Evolutionary conservation across 2,888 invertebrate species (phyloP), one percentile per base, ranked within the genome.

Genomic region (Plebejus melissa): DNA sequence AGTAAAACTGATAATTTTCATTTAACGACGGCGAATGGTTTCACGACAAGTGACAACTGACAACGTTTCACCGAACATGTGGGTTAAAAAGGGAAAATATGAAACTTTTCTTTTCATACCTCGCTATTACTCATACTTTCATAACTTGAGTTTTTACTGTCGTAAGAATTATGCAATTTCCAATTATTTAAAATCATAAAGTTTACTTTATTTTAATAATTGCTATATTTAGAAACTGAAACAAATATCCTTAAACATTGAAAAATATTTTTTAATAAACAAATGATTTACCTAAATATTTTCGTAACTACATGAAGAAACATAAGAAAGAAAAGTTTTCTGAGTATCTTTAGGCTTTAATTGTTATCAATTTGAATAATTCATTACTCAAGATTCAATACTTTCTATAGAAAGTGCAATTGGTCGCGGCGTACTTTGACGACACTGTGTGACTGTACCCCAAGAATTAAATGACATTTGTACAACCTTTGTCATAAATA

Each of bases 371-470:
- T 41, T 50, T 72, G 22, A 71, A 58, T 46, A 46, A 65, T 58
- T 74, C 41, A 65, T 50, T 76, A 38, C 46, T 65, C 28, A 65
- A 36, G 65, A 50, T 69, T 74, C 69, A 4, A 28, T 60, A 74
- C 74, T 74, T 74, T 74, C 74, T 74, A 28, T 65, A 74, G 65
- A 74, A 74, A 74, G 65, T 74, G 60, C 60, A 58, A 65, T 65
- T 46, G 22, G 65, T 65, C 74, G 41, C 60, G 60, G 60, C 36
- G 54, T 72, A 74, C 58, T 38, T 74, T 22, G 54, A 57, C 60
- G 74, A 74, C 28, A 41, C 7, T 28, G 16, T n/a, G 74, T 65
- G 16, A 41, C 7, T 28, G 16, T n/a, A 60, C n/a, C 28, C 16
- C 4, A 7, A 74, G 28, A 46, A 65, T 22, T 11, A 46, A 60